Percentiles rank a stretch among this genome's conserved stretches.
These are phyloP conservation scores for Melieria omissa DNA, from an alignment of 2,888 invertebrate species.

Conservation along the genomic window DNA sequence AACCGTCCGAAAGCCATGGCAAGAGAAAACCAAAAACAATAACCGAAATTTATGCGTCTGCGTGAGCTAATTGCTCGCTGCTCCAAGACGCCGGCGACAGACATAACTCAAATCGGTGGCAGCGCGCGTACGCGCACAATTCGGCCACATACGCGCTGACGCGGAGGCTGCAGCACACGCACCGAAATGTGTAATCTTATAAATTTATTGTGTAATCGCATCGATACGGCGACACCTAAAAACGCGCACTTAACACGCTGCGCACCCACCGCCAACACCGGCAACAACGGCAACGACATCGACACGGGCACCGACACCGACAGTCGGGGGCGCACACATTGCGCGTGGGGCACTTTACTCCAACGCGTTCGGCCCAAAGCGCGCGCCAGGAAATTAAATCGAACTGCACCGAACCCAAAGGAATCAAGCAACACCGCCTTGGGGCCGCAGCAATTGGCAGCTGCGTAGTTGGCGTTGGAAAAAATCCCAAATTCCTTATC, in stretches of 20 bases:
- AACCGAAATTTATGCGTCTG: constrained; percentile 20
- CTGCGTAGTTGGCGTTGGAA: no score
- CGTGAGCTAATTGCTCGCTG: constrained; percentile 24
- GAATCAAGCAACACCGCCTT: no score
- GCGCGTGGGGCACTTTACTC: not conserved
- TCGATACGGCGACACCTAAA: constrained; percentile 34
- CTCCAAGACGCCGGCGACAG: not conserved
- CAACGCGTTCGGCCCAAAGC: no score
- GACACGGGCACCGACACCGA: not conserved
- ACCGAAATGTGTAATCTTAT: constrained; percentile 28
- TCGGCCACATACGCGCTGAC: not conserved
- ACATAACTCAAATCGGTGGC: not conserved
- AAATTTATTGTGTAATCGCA: constrained; percentile 38
- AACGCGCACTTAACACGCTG: not conserved
- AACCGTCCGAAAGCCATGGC: not conserved
- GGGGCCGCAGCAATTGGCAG: no score
- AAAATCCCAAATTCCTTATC: not conserved
- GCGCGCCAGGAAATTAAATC: no score
- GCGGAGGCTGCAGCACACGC: not conserved
- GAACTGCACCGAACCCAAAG: no score
- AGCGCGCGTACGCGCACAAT: not conserved
- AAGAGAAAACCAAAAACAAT: constrained; percentile 20
- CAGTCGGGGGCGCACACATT: not conserved
- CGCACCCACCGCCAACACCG: not conserved
- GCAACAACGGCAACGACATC: not conserved